These are phyloP conservation scores for Eupristina koningsbergeri DNA, from an alignment of 1,140 invertebrate species.

Conservation along the genomic window DNA sequence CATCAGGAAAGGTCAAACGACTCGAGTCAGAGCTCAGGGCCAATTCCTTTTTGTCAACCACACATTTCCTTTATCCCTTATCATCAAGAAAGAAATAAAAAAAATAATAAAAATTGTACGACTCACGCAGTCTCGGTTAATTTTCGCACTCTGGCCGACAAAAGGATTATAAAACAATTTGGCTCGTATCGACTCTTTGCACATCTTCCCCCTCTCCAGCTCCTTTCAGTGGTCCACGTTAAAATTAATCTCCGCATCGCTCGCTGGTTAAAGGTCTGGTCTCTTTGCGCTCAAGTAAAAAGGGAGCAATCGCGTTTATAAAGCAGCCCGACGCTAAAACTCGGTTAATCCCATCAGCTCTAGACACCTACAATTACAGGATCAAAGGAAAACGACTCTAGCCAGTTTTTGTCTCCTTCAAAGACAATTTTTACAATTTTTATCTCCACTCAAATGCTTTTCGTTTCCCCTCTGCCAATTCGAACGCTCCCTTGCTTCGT, in stretches of 20 bases:
- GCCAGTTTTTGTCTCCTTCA: not conserved
- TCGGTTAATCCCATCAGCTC: constrained; percentile 31
- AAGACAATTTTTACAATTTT: constrained; percentile 7
- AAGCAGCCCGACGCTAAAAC: constrained; percentile 1
- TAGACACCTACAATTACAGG: constrained; percentile 46
- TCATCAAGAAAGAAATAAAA: not conserved
- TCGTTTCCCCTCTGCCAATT: not conserved
- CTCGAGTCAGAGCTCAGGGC: not conserved
- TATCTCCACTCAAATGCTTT: not conserved
- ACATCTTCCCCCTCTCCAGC: not conserved
- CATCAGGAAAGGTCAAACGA: not conserved
- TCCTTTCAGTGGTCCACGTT: constrained; percentile 10
- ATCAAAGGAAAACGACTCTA: constrained; percentile 36
- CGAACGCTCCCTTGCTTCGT: not conserved
- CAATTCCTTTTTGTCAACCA: not conserved
- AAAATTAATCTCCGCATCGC: constrained; percentile 37
- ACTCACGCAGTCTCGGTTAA: not conserved
- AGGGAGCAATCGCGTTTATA: constrained; percentile 18
- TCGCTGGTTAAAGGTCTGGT: too few species aligned
- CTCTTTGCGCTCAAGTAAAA: not conserved
- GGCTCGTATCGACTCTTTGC: not conserved
- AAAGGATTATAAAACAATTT: constrained; percentile 48
- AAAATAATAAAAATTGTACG: not conserved
- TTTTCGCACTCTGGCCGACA: constrained; percentile 22
- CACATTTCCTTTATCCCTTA: not conserved